These are phyloP conservation scores for Catocala nupta DNA, from an alignment of 2,888 invertebrate species.

Conservation along the genomic window DNA sequence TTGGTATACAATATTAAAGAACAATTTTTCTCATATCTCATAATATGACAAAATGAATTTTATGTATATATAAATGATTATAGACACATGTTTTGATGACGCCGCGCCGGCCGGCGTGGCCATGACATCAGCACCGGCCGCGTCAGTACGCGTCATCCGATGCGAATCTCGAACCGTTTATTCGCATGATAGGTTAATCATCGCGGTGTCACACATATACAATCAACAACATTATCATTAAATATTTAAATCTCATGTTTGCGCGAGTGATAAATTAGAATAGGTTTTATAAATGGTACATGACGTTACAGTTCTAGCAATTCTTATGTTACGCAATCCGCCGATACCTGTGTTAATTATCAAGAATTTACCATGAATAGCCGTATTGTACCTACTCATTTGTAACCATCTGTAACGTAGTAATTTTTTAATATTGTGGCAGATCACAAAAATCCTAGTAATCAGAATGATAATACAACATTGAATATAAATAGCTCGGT, in stretches of 20 bases:
- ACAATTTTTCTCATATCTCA: not conserved
- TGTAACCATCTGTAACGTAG: not conserved
- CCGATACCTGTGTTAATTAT: slow-evolving; percentile 29
- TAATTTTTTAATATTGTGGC: no score
- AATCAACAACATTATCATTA: slow-evolving; percentile 69
- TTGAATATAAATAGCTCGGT: no score
- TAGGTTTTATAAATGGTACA: slow-evolving; percentile 52
- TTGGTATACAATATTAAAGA: no score
- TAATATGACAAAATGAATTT: not conserved
- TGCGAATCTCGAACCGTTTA: slow-evolving; percentile 68
- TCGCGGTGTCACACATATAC: slow-evolving; percentile 68
- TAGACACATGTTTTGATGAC: slow-evolving; percentile 58
- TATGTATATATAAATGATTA: not conserved
- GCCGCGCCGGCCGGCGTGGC: slow-evolving; percentile 64
- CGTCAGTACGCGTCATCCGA: slow-evolving; percentile 79
- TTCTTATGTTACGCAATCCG: slow-evolving; percentile 38
- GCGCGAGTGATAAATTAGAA: slow-evolving; percentile 54
- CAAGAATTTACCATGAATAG: slow-evolving; percentile 11
- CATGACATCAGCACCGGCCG: slow-evolving; percentile 78
- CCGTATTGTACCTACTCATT: not conserved
- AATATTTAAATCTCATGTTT: slow-evolving; percentile 67
- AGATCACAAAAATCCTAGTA: no score
- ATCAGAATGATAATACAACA: no score
- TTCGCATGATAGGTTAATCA: slow-evolving; percentile 69
- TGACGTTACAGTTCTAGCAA: slow-evolving; percentile 51